Conservation (phyloP, 1,140 invertebrate species). For the Zaprionus ghesquierei region DNA sequence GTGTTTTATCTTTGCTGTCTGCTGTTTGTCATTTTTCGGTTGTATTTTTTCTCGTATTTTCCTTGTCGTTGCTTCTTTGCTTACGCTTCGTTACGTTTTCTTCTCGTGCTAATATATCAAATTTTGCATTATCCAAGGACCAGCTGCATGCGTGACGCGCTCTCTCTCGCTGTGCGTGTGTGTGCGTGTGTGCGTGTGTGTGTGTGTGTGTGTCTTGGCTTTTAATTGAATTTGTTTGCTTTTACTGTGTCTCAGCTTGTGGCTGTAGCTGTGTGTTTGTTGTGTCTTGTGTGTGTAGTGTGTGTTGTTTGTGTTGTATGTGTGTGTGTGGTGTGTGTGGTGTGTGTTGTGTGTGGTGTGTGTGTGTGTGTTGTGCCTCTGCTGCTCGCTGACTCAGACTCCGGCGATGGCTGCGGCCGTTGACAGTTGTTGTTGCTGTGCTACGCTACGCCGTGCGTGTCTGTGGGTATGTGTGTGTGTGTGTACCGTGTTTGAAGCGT, state of each 20-base stretch:
- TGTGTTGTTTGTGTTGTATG: background rate
- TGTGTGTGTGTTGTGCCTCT: constrained; percentile 4
- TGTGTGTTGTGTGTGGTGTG: background rate
- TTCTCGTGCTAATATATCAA: background rate
- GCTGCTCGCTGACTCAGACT: constrained; percentile 24
- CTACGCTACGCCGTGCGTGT: constrained; percentile 8
- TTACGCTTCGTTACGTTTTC: background rate
- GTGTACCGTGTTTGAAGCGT: background rate
- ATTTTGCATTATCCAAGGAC: constrained; percentile 30
- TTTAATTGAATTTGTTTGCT: constrained; percentile 34
- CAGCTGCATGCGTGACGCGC: constrained; percentile 12
- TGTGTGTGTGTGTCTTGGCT: constrained; percentile 2
- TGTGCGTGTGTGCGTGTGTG: background rate
- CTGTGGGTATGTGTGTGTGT: background rate
- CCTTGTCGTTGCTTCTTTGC: background rate
- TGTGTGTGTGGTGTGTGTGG: constrained; percentile 1
- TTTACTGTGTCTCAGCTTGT: background rate
- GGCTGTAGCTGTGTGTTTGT: background rate
- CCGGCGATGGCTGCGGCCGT: constrained; percentile 25
- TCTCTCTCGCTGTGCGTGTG: background rate
- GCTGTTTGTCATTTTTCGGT: constrained; percentile 28
- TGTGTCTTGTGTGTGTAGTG: background rate
- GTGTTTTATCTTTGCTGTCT: constrained; percentile 41
- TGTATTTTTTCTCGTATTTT: constrained; percentile 1
- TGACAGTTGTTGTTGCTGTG: constrained; percentile 34